Conservation (phyloP, 1,140 invertebrate genomes). For the Holotrichia oblita region DNA sequence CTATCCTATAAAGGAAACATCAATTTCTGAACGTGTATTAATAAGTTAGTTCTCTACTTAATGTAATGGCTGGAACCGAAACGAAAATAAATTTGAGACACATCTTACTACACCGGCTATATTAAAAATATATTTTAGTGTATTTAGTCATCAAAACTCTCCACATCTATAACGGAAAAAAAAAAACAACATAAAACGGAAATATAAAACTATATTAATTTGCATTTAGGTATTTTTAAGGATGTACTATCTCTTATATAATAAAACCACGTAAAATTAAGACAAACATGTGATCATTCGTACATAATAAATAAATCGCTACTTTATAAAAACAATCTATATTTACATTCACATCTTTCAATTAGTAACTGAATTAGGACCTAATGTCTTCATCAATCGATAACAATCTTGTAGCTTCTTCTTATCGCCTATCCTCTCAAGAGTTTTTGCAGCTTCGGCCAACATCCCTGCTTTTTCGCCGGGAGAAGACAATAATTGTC, state of each 20-base stretch:
- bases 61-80: too few relatives aligned
- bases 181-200: too few relatives aligned
- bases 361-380: slow-evolving; percentile 69
- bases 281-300: neutral
- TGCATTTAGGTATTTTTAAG: too few relatives aligned
- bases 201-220: too few relatives aligned
- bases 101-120: too few relatives aligned
- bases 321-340: neutral
- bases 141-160: too few relatives aligned
- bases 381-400: slow-evolving; percentile 83
- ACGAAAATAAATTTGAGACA: too few relatives aligned
- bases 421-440: slow-evolving; percentile 89
- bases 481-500: slow-evolving; percentile 80
- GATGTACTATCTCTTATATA: neutral
- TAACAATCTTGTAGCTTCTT: slow-evolving; percentile 90
- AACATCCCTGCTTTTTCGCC: slow-evolving; percentile 91
- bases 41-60: too few relatives aligned
- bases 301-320: slow-evolving; percentile 20
- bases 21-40: too few relatives aligned
- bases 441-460: slow-evolving; percentile 88
- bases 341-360: slow-evolving; percentile 48
- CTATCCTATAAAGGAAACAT: too few relatives aligned
- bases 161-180: too few relatives aligned
- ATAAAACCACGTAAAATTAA: neutral
- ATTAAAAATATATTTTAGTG: too few relatives aligned